phyloP scores from a whole-genome alignment of 2,113 vertebrate genomes.

The Myodes glareolus region DNA sequence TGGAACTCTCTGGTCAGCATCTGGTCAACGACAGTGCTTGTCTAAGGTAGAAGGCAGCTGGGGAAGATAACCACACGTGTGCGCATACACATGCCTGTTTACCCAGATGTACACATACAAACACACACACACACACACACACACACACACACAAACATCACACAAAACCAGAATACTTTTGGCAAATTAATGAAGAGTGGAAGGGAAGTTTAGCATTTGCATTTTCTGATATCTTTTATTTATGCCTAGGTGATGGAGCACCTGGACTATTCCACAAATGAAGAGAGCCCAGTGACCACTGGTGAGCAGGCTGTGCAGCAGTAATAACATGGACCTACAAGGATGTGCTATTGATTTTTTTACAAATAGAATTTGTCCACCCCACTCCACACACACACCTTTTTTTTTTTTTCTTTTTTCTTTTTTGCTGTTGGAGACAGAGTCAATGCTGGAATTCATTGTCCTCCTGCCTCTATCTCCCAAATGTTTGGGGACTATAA shows the following conservation, averaged over 20 bases:
- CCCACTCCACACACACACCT: too few species aligned
- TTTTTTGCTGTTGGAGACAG: neutral
- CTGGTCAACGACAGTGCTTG: neutral
- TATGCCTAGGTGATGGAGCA: constrained; percentile 86
- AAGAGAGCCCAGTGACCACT: constrained; percentile 81
- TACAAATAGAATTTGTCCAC: constrained; percentile 62
- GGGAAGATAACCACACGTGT: neutral
- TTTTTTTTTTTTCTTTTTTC: neutral
- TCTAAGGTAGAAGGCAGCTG: neutral
- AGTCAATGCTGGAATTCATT: too few species aligned
- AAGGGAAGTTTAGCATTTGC: constrained; percentile 23
- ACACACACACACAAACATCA: neutral
- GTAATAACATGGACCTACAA: constrained; percentile 67
- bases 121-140: neutral
- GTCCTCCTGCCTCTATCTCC: neutral
- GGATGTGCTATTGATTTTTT: constrained; percentile 72
- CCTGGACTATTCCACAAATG: constrained; percentile 83
- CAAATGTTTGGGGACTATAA: neutral
- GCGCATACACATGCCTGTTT: neutral
- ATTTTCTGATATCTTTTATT: constrained; percentile 53
- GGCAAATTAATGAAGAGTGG: neutral
- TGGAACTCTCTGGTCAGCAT: too few species aligned
- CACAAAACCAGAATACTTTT: neutral
- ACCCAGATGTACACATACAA: too few species aligned
- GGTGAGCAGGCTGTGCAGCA: constrained; percentile 80